A percentile compares a stretch with the other conserved stretches of the same genome.
Evolutionary conservation across 1,140 invertebrate genomes (phyloP).

Genomic region (Danaus plexippus): DNA sequence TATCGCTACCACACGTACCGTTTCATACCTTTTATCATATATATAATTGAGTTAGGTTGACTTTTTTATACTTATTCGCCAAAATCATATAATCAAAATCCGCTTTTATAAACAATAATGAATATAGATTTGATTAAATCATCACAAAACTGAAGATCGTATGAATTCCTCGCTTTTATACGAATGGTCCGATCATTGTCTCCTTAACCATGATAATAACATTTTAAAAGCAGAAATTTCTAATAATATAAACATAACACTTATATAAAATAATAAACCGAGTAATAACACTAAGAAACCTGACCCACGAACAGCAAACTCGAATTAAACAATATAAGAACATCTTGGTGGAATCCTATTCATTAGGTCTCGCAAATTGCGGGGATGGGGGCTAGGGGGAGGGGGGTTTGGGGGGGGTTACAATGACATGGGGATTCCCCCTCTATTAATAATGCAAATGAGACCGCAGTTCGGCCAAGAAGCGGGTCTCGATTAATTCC

Average conservation of each 20-base stretch:
- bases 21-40: no score
- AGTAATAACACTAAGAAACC: conserved; percentile 59
- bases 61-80: no score
- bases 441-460: conserved; percentile 72
- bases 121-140: no score
- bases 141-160: no score
- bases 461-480: conserved; percentile 68
- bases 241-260: background rate
- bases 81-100: no score
- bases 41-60: no score
- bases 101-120: no score
- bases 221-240: no score
- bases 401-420: conserved; percentile 35
- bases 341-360: conserved; percentile 66
- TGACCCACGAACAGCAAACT: conserved; percentile 64
- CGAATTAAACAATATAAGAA: conserved; percentile 70
- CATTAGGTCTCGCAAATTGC: conserved; percentile 67
- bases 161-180: no score
- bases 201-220: no score
- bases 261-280: conserved; percentile 24
- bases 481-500: conserved; percentile 69
- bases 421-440: conserved; percentile 36
- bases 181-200: no score
- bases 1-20: no score
- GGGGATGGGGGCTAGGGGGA: conserved; percentile 32